Evolutionary conservation across 2,113 vertebrate genomes (phyloP).

Genomic region (Struthio camelus): DNA sequence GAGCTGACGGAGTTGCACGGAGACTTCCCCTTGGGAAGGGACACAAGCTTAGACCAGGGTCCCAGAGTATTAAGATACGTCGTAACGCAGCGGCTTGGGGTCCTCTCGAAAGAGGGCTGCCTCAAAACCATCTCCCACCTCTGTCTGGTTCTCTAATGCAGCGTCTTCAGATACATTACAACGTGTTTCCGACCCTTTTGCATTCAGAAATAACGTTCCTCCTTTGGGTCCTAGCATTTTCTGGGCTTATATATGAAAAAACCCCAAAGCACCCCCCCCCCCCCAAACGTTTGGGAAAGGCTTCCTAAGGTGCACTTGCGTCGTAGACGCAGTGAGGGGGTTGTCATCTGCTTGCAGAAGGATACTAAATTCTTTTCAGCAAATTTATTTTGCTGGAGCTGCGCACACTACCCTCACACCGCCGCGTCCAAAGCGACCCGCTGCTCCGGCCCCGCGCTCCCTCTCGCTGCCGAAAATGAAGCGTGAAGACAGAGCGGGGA

Average conservation of each 20-base stretch:
- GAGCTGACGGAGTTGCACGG: neutral
- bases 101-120: neutral
- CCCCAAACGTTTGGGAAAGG: too few relatives aligned
- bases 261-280: neutral
- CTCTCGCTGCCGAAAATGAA: neutral
- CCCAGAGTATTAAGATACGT: neutral
- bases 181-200: neutral
- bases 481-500: neutral
- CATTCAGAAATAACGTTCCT: neutral
- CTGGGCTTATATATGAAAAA: neutral
- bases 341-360: neutral
- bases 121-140: neutral
- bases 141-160: accelerated
- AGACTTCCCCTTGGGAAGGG: neutral
- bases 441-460: neutral
- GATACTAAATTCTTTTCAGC: neutral
- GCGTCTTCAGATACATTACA: neutral
- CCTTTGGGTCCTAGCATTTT: neutral
- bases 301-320: neutral
- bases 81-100: neutral
- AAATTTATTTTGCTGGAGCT: neutral
- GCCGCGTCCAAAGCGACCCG: neutral
- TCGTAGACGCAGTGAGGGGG: neutral
- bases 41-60: neutral
- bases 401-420: neutral